phyloP scores from a whole-genome alignment of 2,888 invertebrate species.

The Hyalella azteca region DNA sequence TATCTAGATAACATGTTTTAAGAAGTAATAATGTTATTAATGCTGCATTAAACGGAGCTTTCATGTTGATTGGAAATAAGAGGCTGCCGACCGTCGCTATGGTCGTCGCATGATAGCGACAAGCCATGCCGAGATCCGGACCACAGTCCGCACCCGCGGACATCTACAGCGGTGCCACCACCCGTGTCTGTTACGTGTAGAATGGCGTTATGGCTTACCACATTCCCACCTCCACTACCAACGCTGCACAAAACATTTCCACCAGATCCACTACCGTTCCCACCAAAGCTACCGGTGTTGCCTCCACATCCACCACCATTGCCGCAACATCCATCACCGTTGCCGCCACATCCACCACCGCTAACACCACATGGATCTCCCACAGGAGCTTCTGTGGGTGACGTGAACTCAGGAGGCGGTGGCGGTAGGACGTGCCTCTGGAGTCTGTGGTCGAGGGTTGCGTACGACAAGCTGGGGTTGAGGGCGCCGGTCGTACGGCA shows the following conservation, averaged over 20 bases:
- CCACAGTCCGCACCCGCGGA: neutral
- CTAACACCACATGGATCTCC: neutral
- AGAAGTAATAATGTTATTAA: too few relatives aligned
- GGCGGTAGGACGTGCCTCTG: slow-evolving; percentile 14
- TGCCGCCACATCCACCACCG: neutral
- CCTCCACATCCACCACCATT: too few relatives aligned
- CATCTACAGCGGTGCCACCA: neutral
- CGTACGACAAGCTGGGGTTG: neutral
- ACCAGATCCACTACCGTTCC: too few relatives aligned
- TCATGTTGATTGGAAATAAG: slow-evolving; percentile 17
- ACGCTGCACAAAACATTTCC: too few relatives aligned
- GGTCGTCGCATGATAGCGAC: neutral
- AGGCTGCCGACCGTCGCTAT: slow-evolving; percentile 7
- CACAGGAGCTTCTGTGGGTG: neutral
- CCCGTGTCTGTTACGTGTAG: neutral
- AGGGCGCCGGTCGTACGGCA: neutral
- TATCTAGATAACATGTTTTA: neutral
- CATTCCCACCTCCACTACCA: too few relatives aligned
- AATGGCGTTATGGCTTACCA: neutral
- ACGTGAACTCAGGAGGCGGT: slow-evolving; percentile 9
- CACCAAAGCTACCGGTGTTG: too few relatives aligned
- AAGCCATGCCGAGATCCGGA: neutral
- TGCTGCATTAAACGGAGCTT: slow-evolving; percentile 4
- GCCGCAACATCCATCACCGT: too few relatives aligned
- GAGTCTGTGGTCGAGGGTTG: slow-evolving; percentile 24